Base-by-base conservation (phyloP, 2,888 invertebrate genomes). In the Rhopalosiphum nymphaeae region DNA sequence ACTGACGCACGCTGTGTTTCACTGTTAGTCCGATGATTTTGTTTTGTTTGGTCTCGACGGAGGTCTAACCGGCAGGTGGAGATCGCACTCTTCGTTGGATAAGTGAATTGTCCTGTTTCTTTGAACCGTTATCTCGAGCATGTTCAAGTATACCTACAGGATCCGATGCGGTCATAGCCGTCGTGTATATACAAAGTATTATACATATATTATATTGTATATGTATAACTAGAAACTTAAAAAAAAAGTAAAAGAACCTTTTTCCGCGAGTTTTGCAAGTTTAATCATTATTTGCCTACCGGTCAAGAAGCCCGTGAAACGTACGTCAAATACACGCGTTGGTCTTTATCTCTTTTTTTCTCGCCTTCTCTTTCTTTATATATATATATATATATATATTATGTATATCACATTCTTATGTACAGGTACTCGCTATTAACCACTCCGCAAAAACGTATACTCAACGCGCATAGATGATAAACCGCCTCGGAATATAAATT, bases 81-180 rank as follows among this genome's bases (percentile, higher is more conserved):
- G 61, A 44, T 56, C 44, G 85, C 53, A n/a, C 87, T 36, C 84
- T 53, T 91, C 29, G 84, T 85, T 16, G 49, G 78, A 91, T 85
- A 85, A 85, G 91, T 57, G 44, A 85, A 91, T 85, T 57, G 91
- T 91, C 44, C 91, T 53, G 84, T 91, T 91, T 44, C 56, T 91
- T 85, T 57, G 56, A 91, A 91, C 56, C 84, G 56, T 56, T 91
- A 57, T 91, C 85, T 56, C 42, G 29, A n/a, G 42, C 61, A 53
- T 44, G n/a, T 61, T 90, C 46, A 16, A 49, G 67, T 49, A 36
- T 87, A n/a, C 67, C 36, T 46, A 25, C 16, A 29, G 29, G 4
- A 57, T 29, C 11, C 46, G 21, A 89, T 26, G 61, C n/a, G n/a
- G 89, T 90, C 46, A n/a, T 89, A 42, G 89, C 7, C 61, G 11